phyloP scores from a whole-genome alignment of 2,797 vertebrate genomes.

The Sardinella longiceps region DNA sequence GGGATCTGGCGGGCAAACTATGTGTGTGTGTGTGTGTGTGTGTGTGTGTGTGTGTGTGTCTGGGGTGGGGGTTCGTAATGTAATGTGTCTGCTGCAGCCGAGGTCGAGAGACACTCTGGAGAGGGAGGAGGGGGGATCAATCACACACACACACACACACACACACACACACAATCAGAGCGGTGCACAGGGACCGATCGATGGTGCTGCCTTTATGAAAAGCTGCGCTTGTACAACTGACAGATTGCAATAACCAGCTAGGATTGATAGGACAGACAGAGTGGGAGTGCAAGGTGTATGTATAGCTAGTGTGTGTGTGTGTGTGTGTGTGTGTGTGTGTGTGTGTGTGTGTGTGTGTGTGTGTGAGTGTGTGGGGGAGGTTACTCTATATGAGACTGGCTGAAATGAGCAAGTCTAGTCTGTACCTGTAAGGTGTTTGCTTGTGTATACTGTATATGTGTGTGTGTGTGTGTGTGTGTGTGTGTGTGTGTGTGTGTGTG shows the following conservation, averaged over 20 bases:
- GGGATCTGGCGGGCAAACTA: not conserved
- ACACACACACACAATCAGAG: too few relatives aligned
- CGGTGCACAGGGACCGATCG: not conserved
- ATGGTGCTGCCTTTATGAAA: slow-evolving; percentile 46
- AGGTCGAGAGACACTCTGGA: not conserved
- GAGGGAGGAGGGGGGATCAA: not conserved
- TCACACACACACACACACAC: too few relatives aligned
- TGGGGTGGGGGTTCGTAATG: not conserved
- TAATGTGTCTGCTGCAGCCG: not conserved
- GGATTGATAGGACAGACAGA: slow-evolving; percentile 41
- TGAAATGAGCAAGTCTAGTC: not conserved
- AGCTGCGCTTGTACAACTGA: slow-evolving; percentile 48
- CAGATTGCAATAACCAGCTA: slow-evolving; percentile 42
- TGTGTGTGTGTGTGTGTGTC: too few relatives aligned
- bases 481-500: too few relatives aligned
- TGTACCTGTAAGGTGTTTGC: not conserved
- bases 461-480: too few relatives aligned
- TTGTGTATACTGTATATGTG: too few relatives aligned
- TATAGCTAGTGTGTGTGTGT: not conserved
- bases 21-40: too few relatives aligned
- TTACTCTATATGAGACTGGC: not conserved
- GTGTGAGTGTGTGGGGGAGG: not conserved
- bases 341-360: not conserved
- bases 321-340: not conserved
- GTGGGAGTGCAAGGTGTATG: not conserved